Base-by-base conservation (phyloP, 2,113 vertebrate species). In the Grus americana region DNA sequence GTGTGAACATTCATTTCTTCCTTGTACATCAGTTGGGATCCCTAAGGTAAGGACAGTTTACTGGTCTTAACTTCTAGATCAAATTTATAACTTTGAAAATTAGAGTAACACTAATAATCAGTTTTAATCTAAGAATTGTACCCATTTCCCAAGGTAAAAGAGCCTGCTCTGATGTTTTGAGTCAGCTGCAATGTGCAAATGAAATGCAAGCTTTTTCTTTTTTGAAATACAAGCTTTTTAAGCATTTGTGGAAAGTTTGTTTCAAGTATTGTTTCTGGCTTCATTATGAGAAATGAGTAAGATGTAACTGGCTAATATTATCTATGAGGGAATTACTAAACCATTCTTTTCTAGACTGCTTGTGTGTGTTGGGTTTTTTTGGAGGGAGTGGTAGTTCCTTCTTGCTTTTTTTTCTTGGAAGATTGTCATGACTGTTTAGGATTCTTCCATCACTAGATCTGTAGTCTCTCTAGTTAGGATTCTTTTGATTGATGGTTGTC, bases 1-100 rank as follows among this genome's bases (percentile, higher is more conserved):
- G 98, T 99, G 99, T 96, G 99, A 99, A 85, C 99, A 99, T 89
- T 99, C 99, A 0, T 99, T 99, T 98, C 98, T 99, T 97, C 98
- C 99, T 76, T 97, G 99, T 86, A 98, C 98, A 26, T 98, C 98
- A 84, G 96, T 99, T 94, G 99, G 99, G 72, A 98, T 99, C 95
- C 93, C 98, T 76, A 99, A 99, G 99, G 99, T 99, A 98, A 96
- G 95, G 30, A 85, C 55, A 76, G 2, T 47, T 80, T 81, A 38
- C 30, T 47, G 30, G 6, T 74, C 36, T 83, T 90, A 46, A 42
- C 14, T 76, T 81, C 15, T 40, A 63, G 47, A 80, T 75, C 6
- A 84, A 22, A n/a, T 65, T 76, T 57, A 9, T 79, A 68, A 32
- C 8, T 75, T 44, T 13, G 21, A 90, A 73, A 57, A 34, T 50